Base-by-base conservation (phyloP, 2,888 invertebrate species). In the Andrena fulva region DNA sequence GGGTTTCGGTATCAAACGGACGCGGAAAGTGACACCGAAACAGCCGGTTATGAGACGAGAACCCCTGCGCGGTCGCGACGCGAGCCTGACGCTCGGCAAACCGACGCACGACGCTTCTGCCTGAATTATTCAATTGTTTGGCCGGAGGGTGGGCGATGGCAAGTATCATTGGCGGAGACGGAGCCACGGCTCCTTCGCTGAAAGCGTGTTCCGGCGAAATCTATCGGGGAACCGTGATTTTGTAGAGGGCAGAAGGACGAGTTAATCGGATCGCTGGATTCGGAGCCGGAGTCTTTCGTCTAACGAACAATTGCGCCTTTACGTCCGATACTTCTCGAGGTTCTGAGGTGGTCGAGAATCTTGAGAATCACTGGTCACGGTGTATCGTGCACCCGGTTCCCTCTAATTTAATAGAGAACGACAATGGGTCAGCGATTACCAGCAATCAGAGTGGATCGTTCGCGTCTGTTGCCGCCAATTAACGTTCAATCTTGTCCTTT, bases 391-490 rank as follows among this genome's bases (percentile, higher is more conserved):
- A 76, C 56, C 24, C 73, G 84, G 50, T 69, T 87, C 77, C 78
- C 82, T 87, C 87, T 89, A 90, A 92, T 92, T 87, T 87, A 89
- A 92, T 91, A 87, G 86, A 89, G 87, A 86, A 85, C 83, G 88
- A 91, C 90, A 91, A 90, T 90, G 91, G 90, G 88, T 89, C 90
- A 90, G 85, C 90, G 90, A 92, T 91, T 91, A 91, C 56, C 87
- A 84, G 87, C 90, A 88, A 92, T 91, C 89, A 85, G 54, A 56
- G 60, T 33, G 29, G 50, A 31, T 31, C 69, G 52, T 64, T 24
- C 56, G 42, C 29, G 71, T 76, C 82, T 87, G 48, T 42, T 62
- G 66, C 48, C 52, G 63, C 64, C 86, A 84, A 87, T 87, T 88
- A 88, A 81, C 63, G 79, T 54, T 77, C 81, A 78, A 88, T 88